phyloP scores from a whole-genome alignment of 2,797 vertebrate species.

The Mallotus villosus region DNA sequence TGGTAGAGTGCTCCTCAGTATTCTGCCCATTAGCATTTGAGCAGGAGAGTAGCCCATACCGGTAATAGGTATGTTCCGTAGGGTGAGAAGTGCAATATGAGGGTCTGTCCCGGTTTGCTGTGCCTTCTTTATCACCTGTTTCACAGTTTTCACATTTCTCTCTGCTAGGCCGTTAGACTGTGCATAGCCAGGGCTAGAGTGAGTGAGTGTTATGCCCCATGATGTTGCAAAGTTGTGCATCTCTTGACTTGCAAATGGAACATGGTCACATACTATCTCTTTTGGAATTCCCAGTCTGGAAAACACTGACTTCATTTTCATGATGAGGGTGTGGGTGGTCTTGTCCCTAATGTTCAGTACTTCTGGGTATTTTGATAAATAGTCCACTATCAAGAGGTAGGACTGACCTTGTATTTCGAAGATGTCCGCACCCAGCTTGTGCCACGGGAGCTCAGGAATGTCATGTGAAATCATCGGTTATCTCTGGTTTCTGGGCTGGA shows the following conservation, averaged over 20 bases:
- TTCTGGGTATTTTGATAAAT: constrained; percentile 20
- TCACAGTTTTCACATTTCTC: background rate
- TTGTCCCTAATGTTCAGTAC: constrained; percentile 21
- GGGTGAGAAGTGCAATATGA: constrained; percentile 2
- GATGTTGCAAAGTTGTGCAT: constrained; percentile 11
- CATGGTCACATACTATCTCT: constrained; percentile 14
- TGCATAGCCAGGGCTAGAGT: constrained; percentile 12
- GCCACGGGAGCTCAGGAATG: constrained; percentile 29
- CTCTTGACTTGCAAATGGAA: constrained; percentile 22
- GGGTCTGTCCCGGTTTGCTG: background rate
- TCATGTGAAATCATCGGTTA: constrained; percentile 23
- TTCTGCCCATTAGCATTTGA: constrained; percentile 17
- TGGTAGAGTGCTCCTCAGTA: constrained; percentile 7
- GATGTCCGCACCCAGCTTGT: constrained; percentile 22
- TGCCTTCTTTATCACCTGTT: background rate
- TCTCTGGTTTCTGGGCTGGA: constrained; percentile 27
- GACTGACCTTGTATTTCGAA: constrained; percentile 23
- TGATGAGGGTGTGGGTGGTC: constrained; percentile 2
- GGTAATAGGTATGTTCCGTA: constrained; percentile 2
- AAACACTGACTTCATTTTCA: background rate
- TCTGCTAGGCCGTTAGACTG: constrained; percentile 12
- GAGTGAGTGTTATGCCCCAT: constrained; percentile 13
- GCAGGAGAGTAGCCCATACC: constrained; percentile 2
- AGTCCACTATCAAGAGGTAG: constrained; percentile 22
- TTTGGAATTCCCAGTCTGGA: constrained; percentile 18